Base-by-base conservation (phyloP, 2,113 vertebrate genomes). In the Xenopus borealis region DNA sequence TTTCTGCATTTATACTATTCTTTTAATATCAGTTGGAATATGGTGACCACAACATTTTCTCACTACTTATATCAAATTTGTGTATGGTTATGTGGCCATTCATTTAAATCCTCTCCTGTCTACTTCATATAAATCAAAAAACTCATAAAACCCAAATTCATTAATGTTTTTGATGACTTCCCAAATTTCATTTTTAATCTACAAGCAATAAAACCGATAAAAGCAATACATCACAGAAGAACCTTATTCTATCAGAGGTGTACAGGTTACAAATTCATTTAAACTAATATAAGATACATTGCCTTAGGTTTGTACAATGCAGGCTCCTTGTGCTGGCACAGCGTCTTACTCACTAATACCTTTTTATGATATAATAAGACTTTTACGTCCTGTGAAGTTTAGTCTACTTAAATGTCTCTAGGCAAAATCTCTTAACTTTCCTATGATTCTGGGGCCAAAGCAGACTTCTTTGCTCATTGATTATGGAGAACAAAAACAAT, bases 81-180 rank as follows among this genome's bases (percentile, higher is more conserved):
- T 65, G 23, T 55, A 72, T 65, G 62, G 2, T 14, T 44, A 14
- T 66, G n/a, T 20, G 17, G 64, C 10, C 50, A 65, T 72, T n/a
- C 19, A 44, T 66, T 53, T 62, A 62, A 65, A 62, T 55, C 11
- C 50, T 20, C 71, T 72, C 55, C 62, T 61, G 72, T 67, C 44
- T 75, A 33, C 27, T 12, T 14, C 19, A 45, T 20, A 53, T 62
- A 62, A 62, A 66, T 62, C 52, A 66, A 20, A 7, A 58, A 17
- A 14, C 57, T 47, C 66, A 16, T 68, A 62, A 69, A 52, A 59
- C 44, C 57, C 52, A 17, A 62, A 62, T 75, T 69, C 72, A 69
- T 62, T 50, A 50, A 50, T 50, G 47, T 58, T 50, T 50, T 50
- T 16, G 47, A 13, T 50, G 47, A 50, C 47, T 50, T 50, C 47